Percentiles rank a stretch among this genome's conserved stretches.
Evolutionary conservation across 2,797 vertebrate genomes (phyloP).

Genomic region (Ispidina picta): DNA sequence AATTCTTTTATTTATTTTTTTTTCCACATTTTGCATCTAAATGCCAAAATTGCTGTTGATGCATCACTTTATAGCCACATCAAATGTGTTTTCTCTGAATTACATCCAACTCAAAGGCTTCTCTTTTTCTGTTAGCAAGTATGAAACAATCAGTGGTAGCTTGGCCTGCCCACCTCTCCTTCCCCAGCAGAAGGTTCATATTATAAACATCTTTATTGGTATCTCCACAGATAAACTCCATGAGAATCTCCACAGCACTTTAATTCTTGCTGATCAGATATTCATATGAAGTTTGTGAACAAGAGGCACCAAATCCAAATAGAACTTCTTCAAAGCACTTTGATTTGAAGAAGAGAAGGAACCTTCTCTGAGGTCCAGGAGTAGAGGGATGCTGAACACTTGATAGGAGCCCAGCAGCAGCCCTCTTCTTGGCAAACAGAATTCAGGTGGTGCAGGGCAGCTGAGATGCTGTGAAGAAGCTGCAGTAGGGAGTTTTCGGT

Average conservation of each 20-base stretch:
- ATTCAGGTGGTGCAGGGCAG: neutral
- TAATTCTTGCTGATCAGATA: neutral
- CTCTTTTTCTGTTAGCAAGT: neutral
- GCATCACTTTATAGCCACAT: neutral
- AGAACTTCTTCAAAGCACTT: neutral
- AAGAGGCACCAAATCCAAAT: slow-evolving; percentile 3
- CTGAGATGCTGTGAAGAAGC: neutral
- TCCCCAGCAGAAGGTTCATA: neutral
- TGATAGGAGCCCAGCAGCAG: neutral
- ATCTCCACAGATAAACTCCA: neutral
- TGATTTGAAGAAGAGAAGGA: neutral
- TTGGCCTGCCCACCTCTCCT: neutral
- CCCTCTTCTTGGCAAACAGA: neutral
- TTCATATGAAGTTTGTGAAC: neutral
- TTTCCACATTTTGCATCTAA: neutral
- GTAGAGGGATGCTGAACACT: neutral
- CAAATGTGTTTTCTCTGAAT: neutral
- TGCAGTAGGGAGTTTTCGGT: neutral
- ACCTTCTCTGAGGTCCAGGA: neutral
- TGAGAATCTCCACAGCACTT: neutral
- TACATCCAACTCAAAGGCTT: neutral
- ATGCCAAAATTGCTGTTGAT: slow-evolving; percentile 14
- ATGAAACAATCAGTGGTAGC: neutral
- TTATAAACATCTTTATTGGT: slow-evolving; percentile 1
- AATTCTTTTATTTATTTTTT: neutral